phyloP scores from a whole-genome alignment of 2,797 vertebrate species.

The Helostoma temminkii region DNA sequence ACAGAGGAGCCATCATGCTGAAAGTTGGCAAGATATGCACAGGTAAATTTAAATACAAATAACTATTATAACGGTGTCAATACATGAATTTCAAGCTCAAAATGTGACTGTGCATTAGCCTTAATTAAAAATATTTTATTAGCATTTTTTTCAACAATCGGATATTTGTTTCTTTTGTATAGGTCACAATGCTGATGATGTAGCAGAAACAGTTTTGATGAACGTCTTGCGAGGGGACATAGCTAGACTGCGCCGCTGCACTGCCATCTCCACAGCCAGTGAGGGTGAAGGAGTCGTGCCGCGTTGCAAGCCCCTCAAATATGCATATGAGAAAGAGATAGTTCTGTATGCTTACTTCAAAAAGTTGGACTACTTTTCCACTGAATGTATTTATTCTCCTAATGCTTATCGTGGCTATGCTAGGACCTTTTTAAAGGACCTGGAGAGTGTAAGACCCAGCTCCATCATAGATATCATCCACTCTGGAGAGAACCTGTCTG shows the following conservation, averaged over 20 bases:
- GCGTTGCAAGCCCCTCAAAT: slow-evolving; percentile 90
- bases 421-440: slow-evolving; percentile 88
- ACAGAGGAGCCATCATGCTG: slow-evolving; percentile 88
- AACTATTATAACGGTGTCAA: background rate
- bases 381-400: slow-evolving; percentile 92
- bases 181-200: slow-evolving; percentile 93
- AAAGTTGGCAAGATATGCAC: slow-evolving; percentile 92
- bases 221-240: slow-evolving; percentile 92
- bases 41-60: slow-evolving; percentile 68
- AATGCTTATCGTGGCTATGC: slow-evolving; percentile 92
- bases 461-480: slow-evolving; percentile 91
- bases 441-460: slow-evolving; percentile 87
- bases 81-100: background rate
- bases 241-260: slow-evolving; percentile 88
- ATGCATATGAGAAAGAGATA: slow-evolving; percentile 95
- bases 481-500: slow-evolving; percentile 89
- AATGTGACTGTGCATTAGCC: background rate
- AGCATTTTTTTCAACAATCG: background rate
- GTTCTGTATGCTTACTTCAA: slow-evolving; percentile 94
- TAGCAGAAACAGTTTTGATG: slow-evolving; percentile 92
- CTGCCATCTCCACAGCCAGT: slow-evolving; percentile 84
- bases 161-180: background rate
- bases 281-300: slow-evolving; percentile 88
- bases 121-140: background rate
- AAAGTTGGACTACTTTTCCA: slow-evolving; percentile 92